Evolutionary conservation across 1,140 invertebrate species (phyloP).

Genomic region (Listronotus bonariensis): DNA sequence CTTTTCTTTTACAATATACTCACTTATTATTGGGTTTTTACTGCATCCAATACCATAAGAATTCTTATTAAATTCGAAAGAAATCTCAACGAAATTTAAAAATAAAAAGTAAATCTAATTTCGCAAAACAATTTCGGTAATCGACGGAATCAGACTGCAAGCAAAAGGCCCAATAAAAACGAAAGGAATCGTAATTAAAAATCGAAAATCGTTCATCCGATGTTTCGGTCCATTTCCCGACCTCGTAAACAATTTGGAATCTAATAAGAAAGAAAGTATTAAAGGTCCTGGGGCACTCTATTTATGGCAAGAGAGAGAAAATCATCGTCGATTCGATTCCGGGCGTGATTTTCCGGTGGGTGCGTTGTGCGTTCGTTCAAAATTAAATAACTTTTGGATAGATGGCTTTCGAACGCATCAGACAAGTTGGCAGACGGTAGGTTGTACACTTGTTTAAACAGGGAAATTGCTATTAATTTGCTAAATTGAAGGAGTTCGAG

Average conservation of each 20-base stretch:
- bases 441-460: slow-evolving; percentile 14
- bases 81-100: too few relatives aligned
- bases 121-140: too few relatives aligned
- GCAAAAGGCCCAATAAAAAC: too few relatives aligned
- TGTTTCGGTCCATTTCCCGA: slow-evolving; percentile 17
- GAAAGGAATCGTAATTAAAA: slow-evolving; percentile 23
- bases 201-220: slow-evolving; percentile 32
- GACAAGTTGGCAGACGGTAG: slow-evolving; percentile 4
- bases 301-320: slow-evolving; percentile 15
- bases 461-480: background rate
- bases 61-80: too few relatives aligned
- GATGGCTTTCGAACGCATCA: slow-evolving; percentile 27
- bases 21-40: too few relatives aligned
- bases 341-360: slow-evolving; percentile 31
- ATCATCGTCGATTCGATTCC: slow-evolving; percentile 24
- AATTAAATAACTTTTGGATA: slow-evolving; percentile 30
- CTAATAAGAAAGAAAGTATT: slow-evolving; percentile 35
- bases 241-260: slow-evolving; percentile 32
- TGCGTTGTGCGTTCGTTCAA: slow-evolving; percentile 17
- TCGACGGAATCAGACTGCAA: too few relatives aligned
- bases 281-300: slow-evolving; percentile 31
- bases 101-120: too few relatives aligned
- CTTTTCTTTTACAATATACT: too few relatives aligned
- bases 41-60: too few relatives aligned
- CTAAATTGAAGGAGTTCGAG: too few relatives aligned